Base-by-base conservation (phyloP, 2,888 invertebrate species). In the Heliconius ethilla region DNA sequence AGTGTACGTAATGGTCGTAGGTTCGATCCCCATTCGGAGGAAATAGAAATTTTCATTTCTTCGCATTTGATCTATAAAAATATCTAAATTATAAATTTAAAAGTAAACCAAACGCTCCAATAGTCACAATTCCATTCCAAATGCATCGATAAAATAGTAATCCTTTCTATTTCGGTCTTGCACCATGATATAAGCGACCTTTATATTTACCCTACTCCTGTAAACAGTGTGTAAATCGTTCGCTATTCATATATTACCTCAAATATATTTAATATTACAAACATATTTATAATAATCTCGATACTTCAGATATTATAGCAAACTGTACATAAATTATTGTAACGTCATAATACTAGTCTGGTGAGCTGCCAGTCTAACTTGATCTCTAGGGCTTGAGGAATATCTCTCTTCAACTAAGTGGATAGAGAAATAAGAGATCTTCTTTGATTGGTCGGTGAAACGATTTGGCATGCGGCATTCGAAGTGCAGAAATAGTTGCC, bases 401-500 rank as follows among this genome's bases (percentile, higher is more conserved):
- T 78, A 72, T 77, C 77, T 82, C 27, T 67, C 27, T 40, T 40
- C 29, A 33, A 37, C 40, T 27, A 59, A 59, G 75, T 62, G 75
- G 75, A 70, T 51, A 80, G 74, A 75, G 76, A 78, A 82, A 75
- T 75, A 70, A 70, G 77, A 73, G 82, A 63, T 83, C 82, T 79
- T n/a, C 75, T 77, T 82, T 51, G 45, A 70, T 25, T 82, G 82
- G 82, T 82, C 82, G 76, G 76, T 18, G 75, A 75, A 81, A 83
- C 80, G 83, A 87, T 86, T 89, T 89, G 91, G 91, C 89, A 90
- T 89, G 85, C 87, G 88, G 84, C 87, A 87, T 89, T 89, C 86
- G 86, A 86, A 85, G 90, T 80, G 84, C 90, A 88, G 88, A 93
- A 93, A 93, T 93, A 93, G 92, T 91, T 84, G 82, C 80, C 79